phyloP scores from a whole-genome alignment of 2,888 invertebrate genomes.

The Tridacna gigas region DNA sequence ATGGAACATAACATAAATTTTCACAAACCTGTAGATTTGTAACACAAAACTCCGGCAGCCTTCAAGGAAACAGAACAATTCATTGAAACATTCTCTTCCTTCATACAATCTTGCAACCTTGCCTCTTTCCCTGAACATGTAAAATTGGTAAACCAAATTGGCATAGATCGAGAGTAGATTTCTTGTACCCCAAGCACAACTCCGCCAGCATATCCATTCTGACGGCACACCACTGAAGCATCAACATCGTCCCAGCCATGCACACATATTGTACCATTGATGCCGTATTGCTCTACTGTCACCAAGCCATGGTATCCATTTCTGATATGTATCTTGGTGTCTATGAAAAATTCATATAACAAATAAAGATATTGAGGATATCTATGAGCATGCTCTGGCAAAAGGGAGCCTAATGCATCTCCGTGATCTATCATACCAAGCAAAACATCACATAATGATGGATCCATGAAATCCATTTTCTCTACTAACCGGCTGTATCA shows the following conservation, averaged over 20 bases:
- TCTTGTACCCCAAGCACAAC: slow-evolving; percentile 69
- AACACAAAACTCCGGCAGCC: slow-evolving; percentile 77
- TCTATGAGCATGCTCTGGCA: no score
- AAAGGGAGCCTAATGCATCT: no score
- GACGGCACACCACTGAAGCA: slow-evolving; percentile 72
- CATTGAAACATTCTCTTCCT: slow-evolving; percentile 54
- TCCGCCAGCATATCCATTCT: slow-evolving; percentile 72
- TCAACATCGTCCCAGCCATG: slow-evolving; percentile 74
- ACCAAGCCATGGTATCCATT: slow-evolving; percentile 87
- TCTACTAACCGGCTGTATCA: no score
- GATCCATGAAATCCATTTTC: no score
- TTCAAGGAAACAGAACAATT: slow-evolving; percentile 66
- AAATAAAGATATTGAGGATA: no score
- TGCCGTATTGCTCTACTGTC: slow-evolving; percentile 89
- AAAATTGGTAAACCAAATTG: slow-evolving; percentile 70
- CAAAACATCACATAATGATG: no score
- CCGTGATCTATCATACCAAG: no score
- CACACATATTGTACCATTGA: slow-evolving; percentile 88
- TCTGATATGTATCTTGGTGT: slow-evolving; percentile 57
- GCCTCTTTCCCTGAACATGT: slow-evolving; percentile 70
- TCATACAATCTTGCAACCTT: slow-evolving; percentile 63
- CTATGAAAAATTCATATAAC: slow-evolving; percentile 41
- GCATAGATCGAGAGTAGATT: slow-evolving; percentile 52
- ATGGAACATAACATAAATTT: no score
- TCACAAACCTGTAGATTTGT: slow-evolving; percentile 64